Evolutionary conservation across 2,888 invertebrate genomes (phyloP), one percentile per base, ranked within the genome.

Genomic region (Blastobasis lacticolella): DNA sequence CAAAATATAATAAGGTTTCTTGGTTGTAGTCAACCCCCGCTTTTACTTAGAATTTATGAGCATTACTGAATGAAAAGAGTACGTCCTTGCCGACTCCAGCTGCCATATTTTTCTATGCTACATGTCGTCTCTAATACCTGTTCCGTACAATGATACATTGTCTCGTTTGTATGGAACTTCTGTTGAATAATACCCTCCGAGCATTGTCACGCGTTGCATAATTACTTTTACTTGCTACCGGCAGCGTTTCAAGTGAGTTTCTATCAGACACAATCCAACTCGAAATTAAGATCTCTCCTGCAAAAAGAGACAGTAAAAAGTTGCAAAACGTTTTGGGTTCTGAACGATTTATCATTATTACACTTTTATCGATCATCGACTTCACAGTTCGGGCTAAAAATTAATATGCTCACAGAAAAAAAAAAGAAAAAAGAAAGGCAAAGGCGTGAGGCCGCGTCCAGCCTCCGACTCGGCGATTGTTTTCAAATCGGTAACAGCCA

Each of bases 381-480:
- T 64, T 62, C 61, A 59, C 58, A 57, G 67, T 46, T 51, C 47
- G 23, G 23, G 23, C 23, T 1, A 23, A 23, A 23, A 23, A 23
- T 23, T 23, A 23, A 23, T 23, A 23, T 23, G 23, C 23, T 23
- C 3, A 23, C 23, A 1, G 23, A 23, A 23, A 23, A 23, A 23
- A 23, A 23, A 23, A 60, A 60, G 57, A 57, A 64, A 66, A 64
- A 57, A 64, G 70, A 71, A 68, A 70, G 69, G 70, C 60, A 53
- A 53, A 52, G 54, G 59, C 74, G 69, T 77, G 79, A 81, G 76
- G 51, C 78, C 77, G 81, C 78, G 67, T 74, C 76, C 69, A 54
- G 66, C 78, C 75, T 81, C 82, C 73, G 78, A 75, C 57, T 65
- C 72, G 69, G 81, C 78, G 81, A 84, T 88, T 88, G 87, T 88